Base-by-base conservation (phyloP, 2,888 invertebrate genomes). In the Volucella inflata region DNA sequence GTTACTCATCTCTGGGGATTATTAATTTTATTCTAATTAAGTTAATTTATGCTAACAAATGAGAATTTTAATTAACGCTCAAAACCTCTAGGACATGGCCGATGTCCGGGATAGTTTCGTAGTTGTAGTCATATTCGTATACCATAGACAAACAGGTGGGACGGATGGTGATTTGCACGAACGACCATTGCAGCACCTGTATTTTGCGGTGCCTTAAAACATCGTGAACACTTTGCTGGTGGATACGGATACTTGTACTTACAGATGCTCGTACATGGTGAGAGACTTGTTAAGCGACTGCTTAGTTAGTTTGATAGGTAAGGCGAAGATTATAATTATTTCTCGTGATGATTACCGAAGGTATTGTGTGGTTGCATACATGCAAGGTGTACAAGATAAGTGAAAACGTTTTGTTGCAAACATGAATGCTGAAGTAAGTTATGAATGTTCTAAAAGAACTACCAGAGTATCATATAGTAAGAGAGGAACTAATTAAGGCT, bases 1-100 rank as follows among this genome's bases (percentile, higher is more conserved):
- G 57, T 36, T n/a, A 44, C 38, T 30, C 57, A 16, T 70, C 64
- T 16, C 67, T 67, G n/a, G 21, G 67, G 74, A 79, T 75, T 84
- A 84, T 84, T 79, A 83, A 84, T 84, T 84, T 84, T 84, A 84
- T 74, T 79, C 79, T 84, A 84, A 84, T 84, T 74, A 84, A 84
- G 59, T 79, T 84, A 84, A 84, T 84, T 84, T 84, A 84, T 84
- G 83, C 83, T 64, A 84, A 79, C 83, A 79, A 84, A 84, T 74
- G 78, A 70, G 79, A 79, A 84, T 74, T 84, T 84, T 84, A 84
- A 84, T 84, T 84, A 84, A 68, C 79, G 70, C 40, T 70, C 62
- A 55, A 57, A 79, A 70, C 57, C 67, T 59, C 62, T 30, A 30
- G 53, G 60, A 65, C 64, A 36, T 38, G 21, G 40, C 60, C 53